Percentiles rank a stretch among this genome's conserved stretches.
These are phyloP conservation scores for Macaria liturata DNA, from an alignment of 2,888 invertebrate genomes.

Conservation along the genomic window DNA sequence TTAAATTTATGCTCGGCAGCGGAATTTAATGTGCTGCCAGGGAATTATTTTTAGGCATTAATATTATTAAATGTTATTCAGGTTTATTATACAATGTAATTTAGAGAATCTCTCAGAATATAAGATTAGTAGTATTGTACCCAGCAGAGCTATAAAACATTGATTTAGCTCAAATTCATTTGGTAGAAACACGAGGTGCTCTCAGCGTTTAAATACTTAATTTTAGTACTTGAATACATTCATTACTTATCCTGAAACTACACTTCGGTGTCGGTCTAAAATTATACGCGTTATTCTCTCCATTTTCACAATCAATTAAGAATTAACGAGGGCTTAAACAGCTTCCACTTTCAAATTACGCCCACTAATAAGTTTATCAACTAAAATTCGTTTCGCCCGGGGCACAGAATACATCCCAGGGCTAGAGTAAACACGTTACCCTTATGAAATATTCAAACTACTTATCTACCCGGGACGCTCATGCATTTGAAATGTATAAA, in stretches of 20 bases:
- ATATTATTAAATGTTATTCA: too few species aligned
- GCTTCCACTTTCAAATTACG: slow-evolving; percentile 20
- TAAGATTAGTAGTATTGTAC: too few species aligned
- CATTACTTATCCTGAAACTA: background rate
- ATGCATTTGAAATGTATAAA: slow-evolving; percentile 37
- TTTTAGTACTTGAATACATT: too few species aligned
- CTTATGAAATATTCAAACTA: slow-evolving; percentile 37
- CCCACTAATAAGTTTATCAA: slow-evolving; percentile 26
- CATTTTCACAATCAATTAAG: slow-evolving; percentile 20
- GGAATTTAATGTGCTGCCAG: too few species aligned
- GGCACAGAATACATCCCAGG: too few species aligned
- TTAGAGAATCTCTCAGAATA: too few species aligned
- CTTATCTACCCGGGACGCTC: slow-evolving; percentile 27
- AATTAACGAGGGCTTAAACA: slow-evolving; percentile 19
- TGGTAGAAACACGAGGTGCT: too few species aligned
- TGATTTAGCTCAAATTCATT: too few species aligned
- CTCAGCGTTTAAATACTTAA: too few species aligned
- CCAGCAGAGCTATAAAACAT: too few species aligned
- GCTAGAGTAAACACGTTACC: slow-evolving; percentile 26
- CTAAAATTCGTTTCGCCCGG: slow-evolving; percentile 24
- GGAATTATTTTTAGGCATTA: too few species aligned
- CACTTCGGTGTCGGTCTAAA: slow-evolving; percentile 2
- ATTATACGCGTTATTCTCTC: slow-evolving; percentile 7
- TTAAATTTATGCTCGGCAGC: background rate
- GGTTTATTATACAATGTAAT: too few species aligned